Evolutionary conservation across 2,797 vertebrate species (phyloP), one percentile per base, ranked within the genome.

Genomic region (Momotus momota): DNA sequence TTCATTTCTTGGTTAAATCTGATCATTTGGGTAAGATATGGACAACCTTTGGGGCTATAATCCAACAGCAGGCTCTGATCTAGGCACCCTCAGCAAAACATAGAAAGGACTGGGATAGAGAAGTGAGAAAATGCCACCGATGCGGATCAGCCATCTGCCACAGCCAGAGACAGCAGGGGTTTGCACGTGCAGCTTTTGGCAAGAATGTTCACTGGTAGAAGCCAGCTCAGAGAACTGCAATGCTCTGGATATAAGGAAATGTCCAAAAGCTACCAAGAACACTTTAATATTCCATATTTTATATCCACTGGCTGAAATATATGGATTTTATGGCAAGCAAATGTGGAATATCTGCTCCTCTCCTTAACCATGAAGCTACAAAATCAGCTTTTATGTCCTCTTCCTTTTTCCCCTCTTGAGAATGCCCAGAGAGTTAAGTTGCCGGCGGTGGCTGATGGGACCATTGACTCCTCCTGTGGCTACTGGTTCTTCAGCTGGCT

Each of bases 361-460:
- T 91, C 38, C 61, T 65, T 49, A 71, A 70, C 6, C 8, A 13
- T 3, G 25, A 71, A 82, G 14, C 13, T 41, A 64, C 52, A 74
- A 81, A 54, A 14, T 4, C 21, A 31, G 19, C 3, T 3, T 55
- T 75, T 2, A 9, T 49, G 15, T 33, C 14, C 17, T 43, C 55
- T 52, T 61, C 16, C 13, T 48, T 70, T 65, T 26, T 4, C 6
- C 5, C 8, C 49, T 65, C 62, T 38, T 11, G 5, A 48, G 60
- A 81, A n/a, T 7, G 45, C 9, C 14, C 12, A 46, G 48, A 25
- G 17, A 64, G 12, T 20, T 27, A 54, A 41, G 4, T 6, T 55
- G 29, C 4, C 20, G 16, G 0, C 3, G 43, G 4, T 72, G 67
- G 35, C 15, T 31, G 23, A 29, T 2, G 7, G n/a, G 6, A 71